These are phyloP conservation scores for Strix uralensis DNA, from an alignment of 2,113 vertebrate species.

Conservation along the genomic window DNA sequence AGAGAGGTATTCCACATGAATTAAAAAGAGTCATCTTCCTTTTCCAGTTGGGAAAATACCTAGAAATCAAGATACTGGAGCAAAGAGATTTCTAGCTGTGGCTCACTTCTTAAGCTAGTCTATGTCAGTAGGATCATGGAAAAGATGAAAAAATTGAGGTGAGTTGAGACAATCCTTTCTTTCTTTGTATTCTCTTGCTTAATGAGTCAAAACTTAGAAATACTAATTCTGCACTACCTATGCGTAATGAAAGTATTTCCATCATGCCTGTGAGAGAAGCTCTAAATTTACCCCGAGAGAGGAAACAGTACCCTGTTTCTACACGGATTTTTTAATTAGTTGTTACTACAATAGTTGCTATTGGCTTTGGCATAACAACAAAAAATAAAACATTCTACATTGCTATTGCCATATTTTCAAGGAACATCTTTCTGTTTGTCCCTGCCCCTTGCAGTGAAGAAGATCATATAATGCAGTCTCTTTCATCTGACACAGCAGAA, in stretches of 20 bases:
- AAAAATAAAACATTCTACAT: not conserved
- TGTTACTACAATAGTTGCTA: not conserved
- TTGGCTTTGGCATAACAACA: not conserved
- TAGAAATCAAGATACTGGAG: not conserved
- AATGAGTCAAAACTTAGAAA: not conserved
- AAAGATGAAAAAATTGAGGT: not conserved
- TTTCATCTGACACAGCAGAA: not conserved
- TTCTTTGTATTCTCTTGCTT: not conserved
- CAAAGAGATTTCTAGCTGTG: not conserved
- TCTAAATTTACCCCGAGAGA: not conserved
- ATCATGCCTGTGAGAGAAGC: not conserved
- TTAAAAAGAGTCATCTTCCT: not conserved
- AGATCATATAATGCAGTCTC: not conserved
- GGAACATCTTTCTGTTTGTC: not conserved
- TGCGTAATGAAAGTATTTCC: not conserved
- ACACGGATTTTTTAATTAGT: not conserved
- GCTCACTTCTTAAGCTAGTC: not conserved
- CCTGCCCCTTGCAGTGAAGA: not conserved
- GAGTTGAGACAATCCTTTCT: not conserved
- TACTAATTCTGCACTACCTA: not conserved
- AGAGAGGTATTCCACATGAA: not conserved
- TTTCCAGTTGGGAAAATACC: not conserved
- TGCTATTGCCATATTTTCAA: not conserved
- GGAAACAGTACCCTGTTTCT: not conserved
- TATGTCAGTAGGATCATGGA: not conserved